These are phyloP conservation scores for Hoplodrina ambigua DNA, from an alignment of 2,888 invertebrate genomes.

Conservation along the genomic window DNA sequence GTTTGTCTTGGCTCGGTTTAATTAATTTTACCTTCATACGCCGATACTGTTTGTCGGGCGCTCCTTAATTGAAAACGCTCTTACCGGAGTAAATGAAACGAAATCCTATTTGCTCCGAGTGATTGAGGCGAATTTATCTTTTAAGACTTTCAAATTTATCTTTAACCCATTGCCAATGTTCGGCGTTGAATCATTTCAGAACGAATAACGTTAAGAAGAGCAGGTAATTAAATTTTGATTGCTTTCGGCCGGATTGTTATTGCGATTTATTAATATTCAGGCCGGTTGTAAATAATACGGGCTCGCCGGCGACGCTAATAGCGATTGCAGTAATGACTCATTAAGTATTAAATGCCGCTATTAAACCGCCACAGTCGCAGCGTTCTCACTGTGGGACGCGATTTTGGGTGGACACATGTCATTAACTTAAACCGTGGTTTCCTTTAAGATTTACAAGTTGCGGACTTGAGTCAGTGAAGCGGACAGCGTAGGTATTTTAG, in stretches of 20 bases:
- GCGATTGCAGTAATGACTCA: slow-evolving; percentile 83
- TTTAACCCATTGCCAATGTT: slow-evolving; percentile 78
- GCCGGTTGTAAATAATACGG: slow-evolving; percentile 79
- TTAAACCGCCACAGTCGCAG: slow-evolving; percentile 71
- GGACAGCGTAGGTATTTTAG: slow-evolving; percentile 16
- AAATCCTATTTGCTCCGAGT: slow-evolving; percentile 89
- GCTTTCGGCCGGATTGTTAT: slow-evolving; percentile 82
- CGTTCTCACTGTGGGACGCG: slow-evolving; percentile 44
- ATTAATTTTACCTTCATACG: slow-evolving; percentile 91
- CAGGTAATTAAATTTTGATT: slow-evolving; percentile 88
- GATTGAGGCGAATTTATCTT: slow-evolving; percentile 90
- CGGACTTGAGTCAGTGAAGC: slow-evolving; percentile 7
- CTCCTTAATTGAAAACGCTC: slow-evolving; percentile 90
- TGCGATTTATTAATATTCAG: slow-evolving; percentile 86
- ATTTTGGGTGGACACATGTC: slow-evolving; percentile 52
- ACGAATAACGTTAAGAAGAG: slow-evolving; percentile 73
- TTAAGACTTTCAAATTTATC: slow-evolving; percentile 88
- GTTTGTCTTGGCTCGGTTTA: slow-evolving; percentile 89
- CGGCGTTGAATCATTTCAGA: slow-evolving; percentile 74
- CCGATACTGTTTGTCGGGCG: slow-evolving; percentile 89
- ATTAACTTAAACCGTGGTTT: slow-evolving; percentile 40
- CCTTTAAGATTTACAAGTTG: slow-evolving; percentile 35
- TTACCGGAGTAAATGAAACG: slow-evolving; percentile 88
- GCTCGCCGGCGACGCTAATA: slow-evolving; percentile 79
- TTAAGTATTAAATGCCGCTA: slow-evolving; percentile 82